Conservation (phyloP, 2,888 invertebrate genomes). For the Anodontia alba region DNA sequence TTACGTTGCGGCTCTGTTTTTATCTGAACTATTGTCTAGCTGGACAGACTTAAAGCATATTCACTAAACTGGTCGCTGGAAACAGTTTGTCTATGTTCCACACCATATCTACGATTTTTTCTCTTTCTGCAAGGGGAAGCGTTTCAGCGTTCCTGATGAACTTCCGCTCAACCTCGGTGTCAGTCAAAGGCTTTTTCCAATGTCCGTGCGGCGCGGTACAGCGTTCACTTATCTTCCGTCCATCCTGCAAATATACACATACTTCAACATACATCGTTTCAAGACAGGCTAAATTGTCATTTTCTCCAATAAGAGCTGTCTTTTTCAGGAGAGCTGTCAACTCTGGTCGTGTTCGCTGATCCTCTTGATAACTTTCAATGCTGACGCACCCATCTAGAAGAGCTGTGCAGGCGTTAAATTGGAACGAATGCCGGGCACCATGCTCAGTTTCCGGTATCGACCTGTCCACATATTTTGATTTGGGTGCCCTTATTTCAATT, state of each 20-base stretch:
- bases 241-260: conserved; percentile 53
- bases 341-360: conserved; percentile 39
- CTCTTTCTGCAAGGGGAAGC: neutral
- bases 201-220: conserved; percentile 76
- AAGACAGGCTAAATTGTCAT: conserved; percentile 68
- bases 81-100: conserved; percentile 24
- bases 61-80: neutral
- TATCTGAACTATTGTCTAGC: no score
- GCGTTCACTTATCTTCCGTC: conserved; percentile 42
- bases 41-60: no score
- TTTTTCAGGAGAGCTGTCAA: conserved; percentile 62
- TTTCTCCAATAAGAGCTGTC: conserved; percentile 59
- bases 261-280: conserved; percentile 75
- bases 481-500: conserved; percentile 65
- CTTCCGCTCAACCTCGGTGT: conserved; percentile 66
- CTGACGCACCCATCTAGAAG: conserved; percentile 70
- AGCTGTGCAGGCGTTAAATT: conserved; percentile 71
- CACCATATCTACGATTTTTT: conserved; percentile 32
- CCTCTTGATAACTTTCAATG: conserved; percentile 54
- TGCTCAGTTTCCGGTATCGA: conserved; percentile 69
- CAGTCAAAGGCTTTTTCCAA: conserved; percentile 72
- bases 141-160: conserved; percentile 63
- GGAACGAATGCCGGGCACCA: conserved; percentile 76
- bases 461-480: conserved; percentile 73
- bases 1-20: no score